Evolutionary conservation across 1,140 invertebrate species (phyloP), one percentile per base, ranked within the genome.

Genomic region (Adelges cooleyi): DNA sequence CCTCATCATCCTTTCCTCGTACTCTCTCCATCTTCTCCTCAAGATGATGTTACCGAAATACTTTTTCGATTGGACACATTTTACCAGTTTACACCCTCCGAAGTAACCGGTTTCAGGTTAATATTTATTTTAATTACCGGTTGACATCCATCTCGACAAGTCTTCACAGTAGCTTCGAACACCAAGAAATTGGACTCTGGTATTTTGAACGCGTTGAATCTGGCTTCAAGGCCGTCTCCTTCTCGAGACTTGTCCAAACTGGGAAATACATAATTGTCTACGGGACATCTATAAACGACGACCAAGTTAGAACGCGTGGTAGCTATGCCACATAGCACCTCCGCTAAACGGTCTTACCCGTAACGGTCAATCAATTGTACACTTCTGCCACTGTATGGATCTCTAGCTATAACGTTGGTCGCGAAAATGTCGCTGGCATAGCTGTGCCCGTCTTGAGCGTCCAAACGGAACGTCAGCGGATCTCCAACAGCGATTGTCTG

Each of bases 401-500:
- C 90, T 72, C 90, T 82, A 2, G 90, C 91, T n/a, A 93, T 86
- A 1, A 93, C 90, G 74, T 94, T 92, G 0, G 89, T 93, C 2
- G 91, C 91, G 72, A 94, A 95, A 65, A 95, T 93, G 70, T 95
- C 91, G 0, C 86, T 86, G 0, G 83, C 81, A 68, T 91, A 90
- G 74, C 90, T 91, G 71, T 90, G 90, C 69, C 90, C 90, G 72
- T 90, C 87, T 75, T 92, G 86, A 1, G 90, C 86, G 79, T 93
- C 90, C 27, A 95, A 74, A 65, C 89, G 80, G 77, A 95, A 93
- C 1, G 90, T 93, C 1, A 95, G 74, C 0, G 90, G 90, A 78
- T 95, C 91, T 11, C 91, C 91, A n/a, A 95, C 90, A 3, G 90
- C 91, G 44, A 95, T 93, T 0, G 90, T 93, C 0, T 90, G 94